Evolutionary conservation across 1,140 invertebrate genomes (phyloP).

Genomic region (Rhopalosiphum padi): DNA sequence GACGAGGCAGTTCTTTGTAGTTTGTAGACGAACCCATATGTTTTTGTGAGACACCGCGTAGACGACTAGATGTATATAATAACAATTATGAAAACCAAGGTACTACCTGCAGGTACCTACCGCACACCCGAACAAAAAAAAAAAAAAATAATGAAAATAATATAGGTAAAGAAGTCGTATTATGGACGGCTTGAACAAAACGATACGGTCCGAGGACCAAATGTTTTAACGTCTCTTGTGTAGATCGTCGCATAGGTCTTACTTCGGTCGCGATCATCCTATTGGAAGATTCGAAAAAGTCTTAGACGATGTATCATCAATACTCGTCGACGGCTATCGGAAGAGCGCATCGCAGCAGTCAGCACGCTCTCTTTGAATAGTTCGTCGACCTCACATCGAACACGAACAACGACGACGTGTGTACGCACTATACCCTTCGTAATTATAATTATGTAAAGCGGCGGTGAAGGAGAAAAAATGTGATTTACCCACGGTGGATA

Average conservation of each 20-base stretch:
- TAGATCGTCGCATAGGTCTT: background rate
- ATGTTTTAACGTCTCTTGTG: background rate
- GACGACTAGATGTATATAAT: background rate
- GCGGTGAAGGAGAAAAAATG: background rate
- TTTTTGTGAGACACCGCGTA: background rate
- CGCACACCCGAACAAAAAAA: background rate
- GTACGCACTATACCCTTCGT: background rate
- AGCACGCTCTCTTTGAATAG: slow-evolving; percentile 8
- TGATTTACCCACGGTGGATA: background rate
- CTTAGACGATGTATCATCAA: background rate
- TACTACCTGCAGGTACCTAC: background rate
- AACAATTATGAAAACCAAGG: background rate
- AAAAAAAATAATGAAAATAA: background rate
- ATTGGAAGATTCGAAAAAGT: background rate
- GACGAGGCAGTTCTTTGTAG: background rate
- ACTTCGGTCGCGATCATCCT: background rate
- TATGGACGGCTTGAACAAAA: background rate
- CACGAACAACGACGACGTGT: background rate
- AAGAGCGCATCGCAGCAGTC: background rate
- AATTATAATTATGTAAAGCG: background rate
- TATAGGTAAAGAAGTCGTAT: background rate
- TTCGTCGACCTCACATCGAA: slow-evolving; percentile 21
- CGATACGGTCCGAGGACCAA: background rate
- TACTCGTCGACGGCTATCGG: background rate
- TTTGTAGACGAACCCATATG: background rate